These are phyloP conservation scores for Panagrolaimus sp. DNA, from an alignment of 1,140 invertebrate species.

Conservation along the genomic window DNA sequence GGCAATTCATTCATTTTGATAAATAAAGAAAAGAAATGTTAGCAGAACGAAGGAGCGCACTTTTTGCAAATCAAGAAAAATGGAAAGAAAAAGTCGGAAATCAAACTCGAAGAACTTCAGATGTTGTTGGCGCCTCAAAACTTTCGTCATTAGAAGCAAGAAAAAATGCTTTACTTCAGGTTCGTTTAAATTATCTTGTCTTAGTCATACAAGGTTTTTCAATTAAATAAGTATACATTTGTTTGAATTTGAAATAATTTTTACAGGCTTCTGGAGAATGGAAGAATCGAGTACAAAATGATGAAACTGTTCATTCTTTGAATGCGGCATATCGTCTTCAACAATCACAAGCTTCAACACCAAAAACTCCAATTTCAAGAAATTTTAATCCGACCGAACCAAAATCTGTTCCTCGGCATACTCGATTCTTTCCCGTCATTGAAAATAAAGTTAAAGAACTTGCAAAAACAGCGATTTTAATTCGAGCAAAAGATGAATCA, in stretches of 20 bases:
- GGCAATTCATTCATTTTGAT: no score
- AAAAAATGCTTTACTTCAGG: slow-evolving; percentile 11
- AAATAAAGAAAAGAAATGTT: background rate
- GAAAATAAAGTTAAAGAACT: background rate
- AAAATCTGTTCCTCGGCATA: background rate
- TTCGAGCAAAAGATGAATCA: no score
- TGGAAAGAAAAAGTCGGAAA: background rate
- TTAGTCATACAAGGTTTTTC: background rate
- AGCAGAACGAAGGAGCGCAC: slow-evolving; percentile 1
- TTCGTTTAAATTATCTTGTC: slow-evolving; percentile 9
- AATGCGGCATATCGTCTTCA: background rate
- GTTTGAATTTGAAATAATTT: slow-evolving; percentile 3
- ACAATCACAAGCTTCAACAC: background rate
- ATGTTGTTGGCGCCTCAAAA: background rate
- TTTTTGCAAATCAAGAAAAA: slow-evolving; percentile 9
- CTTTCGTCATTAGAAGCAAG: background rate
- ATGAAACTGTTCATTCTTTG: background rate
- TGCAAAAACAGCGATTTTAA: background rate
- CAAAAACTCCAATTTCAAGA: background rate
- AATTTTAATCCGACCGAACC: background rate
- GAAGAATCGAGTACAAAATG: background rate
- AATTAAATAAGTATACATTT: background rate
- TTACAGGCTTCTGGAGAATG: slow-evolving; percentile 9
- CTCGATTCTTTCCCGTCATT: background rate
- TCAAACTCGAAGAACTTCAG: background rate